Percentiles rank a stretch among this genome's conserved stretches.
Evolutionary conservation across 2,113 vertebrate species (phyloP).

Genomic region (Aphyosemion australe): DNA sequence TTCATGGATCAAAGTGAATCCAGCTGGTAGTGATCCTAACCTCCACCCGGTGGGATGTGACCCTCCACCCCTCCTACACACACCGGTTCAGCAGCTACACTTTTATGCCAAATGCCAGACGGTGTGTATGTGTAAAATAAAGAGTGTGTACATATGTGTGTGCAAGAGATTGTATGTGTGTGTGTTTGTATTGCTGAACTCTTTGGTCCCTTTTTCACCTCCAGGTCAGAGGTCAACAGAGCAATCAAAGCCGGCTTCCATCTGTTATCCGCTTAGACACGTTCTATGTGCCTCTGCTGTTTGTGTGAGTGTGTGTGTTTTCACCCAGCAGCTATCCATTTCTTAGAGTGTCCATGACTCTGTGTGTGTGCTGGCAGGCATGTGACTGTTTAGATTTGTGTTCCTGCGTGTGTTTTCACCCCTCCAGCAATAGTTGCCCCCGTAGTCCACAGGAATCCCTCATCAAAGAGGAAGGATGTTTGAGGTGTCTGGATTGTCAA

Average conservation of each 20-base stretch:
- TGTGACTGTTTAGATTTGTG: slow-evolving; percentile 54
- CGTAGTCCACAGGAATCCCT: slow-evolving; percentile 63
- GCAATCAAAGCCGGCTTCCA: slow-evolving; percentile 79
- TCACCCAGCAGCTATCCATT: slow-evolving; percentile 60
- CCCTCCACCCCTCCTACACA: slow-evolving; percentile 22
- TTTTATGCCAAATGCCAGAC: slow-evolving; percentile 49
- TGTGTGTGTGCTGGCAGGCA: slow-evolving; percentile 49
- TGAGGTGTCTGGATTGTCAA: slow-evolving; percentile 64
- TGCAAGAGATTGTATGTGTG: slow-evolving; percentile 30
- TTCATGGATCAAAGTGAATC: slow-evolving; percentile 72
- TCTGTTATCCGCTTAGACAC: slow-evolving; percentile 67
- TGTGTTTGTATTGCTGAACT: slow-evolving; percentile 59
- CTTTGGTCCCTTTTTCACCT: slow-evolving; percentile 70
- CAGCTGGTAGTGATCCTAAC: slow-evolving; percentile 79
- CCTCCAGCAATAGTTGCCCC: slow-evolving; percentile 59
- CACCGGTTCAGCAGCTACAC: slow-evolving; percentile 45
- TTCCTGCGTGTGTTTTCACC: slow-evolving; percentile 41
- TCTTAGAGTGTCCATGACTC: slow-evolving; percentile 42
- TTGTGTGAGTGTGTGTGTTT: slow-evolving; percentile 29
- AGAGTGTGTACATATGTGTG: slow-evolving; percentile 7
- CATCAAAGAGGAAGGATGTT: slow-evolving; percentile 68
- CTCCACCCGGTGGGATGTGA: slow-evolving; percentile 62
- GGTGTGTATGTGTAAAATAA: slow-evolving; percentile 22
- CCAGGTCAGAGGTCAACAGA: slow-evolving; percentile 75
- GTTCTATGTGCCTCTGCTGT: slow-evolving; percentile 56